These are phyloP conservation scores for Tenthredo distinguenda DNA, from an alignment of 2,888 invertebrate species.

Conservation along the genomic window DNA sequence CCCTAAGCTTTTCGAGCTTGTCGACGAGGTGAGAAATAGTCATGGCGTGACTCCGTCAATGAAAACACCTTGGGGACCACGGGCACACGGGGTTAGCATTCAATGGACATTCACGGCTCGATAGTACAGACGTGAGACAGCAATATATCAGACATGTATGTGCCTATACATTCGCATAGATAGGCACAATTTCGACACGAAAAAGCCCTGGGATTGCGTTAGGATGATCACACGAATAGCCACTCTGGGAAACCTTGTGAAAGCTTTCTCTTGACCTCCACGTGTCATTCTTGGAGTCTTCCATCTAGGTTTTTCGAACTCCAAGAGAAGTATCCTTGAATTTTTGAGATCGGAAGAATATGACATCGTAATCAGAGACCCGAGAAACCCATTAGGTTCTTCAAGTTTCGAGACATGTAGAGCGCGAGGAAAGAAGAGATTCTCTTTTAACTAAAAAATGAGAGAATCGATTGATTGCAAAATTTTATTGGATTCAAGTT, in stretches of 20 bases:
- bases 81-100: not conserved
- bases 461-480: no score
- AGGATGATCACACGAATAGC: not conserved
- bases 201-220: not conserved
- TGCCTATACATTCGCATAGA: not conserved
- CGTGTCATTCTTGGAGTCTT: no score
- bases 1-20: not conserved
- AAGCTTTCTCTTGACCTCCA: no score
- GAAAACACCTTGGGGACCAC: not conserved
- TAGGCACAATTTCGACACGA: constrained; percentile 1
- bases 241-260: not conserved
- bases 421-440: not conserved
- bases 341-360: not conserved
- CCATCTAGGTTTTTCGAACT: no score
- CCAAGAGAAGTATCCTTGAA: not conserved
- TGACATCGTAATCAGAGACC: not conserved
- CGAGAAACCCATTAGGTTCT: not conserved
- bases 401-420: no score
- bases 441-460: no score
- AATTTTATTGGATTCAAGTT: not conserved
- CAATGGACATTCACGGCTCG: not conserved
- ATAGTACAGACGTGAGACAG: not conserved
- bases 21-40: constrained; percentile 12
- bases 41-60: not conserved
- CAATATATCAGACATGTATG: not conserved